A percentile compares a stretch with the other conserved stretches of the same genome.
These are phyloP conservation scores for Macrotis lagotis DNA, from an alignment of 2,113 vertebrate genomes.

Conservation along the genomic window DNA sequence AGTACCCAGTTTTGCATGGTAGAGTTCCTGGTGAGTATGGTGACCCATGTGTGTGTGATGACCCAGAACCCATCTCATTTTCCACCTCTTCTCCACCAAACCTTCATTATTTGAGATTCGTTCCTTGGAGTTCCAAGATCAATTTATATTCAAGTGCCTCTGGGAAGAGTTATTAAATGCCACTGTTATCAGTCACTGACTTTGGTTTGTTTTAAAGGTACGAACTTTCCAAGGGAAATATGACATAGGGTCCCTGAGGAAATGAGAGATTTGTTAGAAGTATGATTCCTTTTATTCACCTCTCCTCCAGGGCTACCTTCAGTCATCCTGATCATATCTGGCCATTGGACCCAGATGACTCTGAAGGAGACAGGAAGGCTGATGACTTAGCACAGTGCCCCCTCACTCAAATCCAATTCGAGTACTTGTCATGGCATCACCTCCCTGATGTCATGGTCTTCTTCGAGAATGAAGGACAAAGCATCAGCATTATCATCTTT, in stretches of 20 bases:
- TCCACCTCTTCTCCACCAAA: not conserved
- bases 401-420: no score
- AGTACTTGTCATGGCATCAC: no score
- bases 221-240: not conserved
- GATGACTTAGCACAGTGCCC: no score
- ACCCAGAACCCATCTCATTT: not conserved
- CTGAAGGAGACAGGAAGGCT: no score
- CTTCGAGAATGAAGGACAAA: no score
- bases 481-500: no score
- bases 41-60: not conserved
- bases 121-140: not conserved
- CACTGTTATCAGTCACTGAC: not conserved
- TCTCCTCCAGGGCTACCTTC: no score
- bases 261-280: not conserved
- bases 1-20: not conserved
- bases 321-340: no score
- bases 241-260: not conserved
- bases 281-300: not conserved
- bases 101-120: not conserved
- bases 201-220: not conserved
- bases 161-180: not conserved
- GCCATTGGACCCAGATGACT: no score
- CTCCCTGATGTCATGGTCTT: no score
- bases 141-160: not conserved
- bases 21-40: not conserved